Evolutionary conservation across 2,113 vertebrate species (phyloP), one percentile per base, ranked within the genome.

Genomic region (Periophthalmodon schlosseri): DNA sequence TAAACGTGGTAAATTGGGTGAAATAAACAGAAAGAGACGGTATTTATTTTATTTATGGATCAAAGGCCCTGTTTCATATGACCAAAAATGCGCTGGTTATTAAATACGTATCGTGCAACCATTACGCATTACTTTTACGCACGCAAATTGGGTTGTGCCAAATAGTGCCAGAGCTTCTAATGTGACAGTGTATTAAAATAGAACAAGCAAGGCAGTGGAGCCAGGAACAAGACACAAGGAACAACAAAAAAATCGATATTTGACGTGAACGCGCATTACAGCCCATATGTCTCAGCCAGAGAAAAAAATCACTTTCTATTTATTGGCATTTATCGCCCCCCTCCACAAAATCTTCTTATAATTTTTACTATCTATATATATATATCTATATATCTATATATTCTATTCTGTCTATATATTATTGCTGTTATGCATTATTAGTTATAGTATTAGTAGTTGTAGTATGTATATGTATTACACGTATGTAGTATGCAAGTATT

Each of bases 241-340:
- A 57, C n/a, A 57, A 60, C 21, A 73, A 65, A 52, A 50, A 57
- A 52, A 92, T 93, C 79, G 89, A 93, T 90, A 87, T 81, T 80
- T 89, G 88, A 88, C 81, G 75, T 88, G 73, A 75, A 83, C 77
- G 90, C 74, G 82, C 75, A 21, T 76, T 70, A 70, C 69, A 79
- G 75, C 70, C 80, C 84, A 79, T 52, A 61, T 83, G 74, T 85
- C 84, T 78, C 18, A 69, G 57, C 73, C 81, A 82, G 68, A 84
- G 82, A 58, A 33, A 70, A 84, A 34, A 18, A 20, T 52, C 60
- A 63, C 60, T 18, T 63, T 63, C 60, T 34, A 33, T 63, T 61
- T 85, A 61, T 63, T 78, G 61, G 70, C 74, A 88, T 88, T 85
- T 87, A 78, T 83, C 34, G 36, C 73, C 79, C 72, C 73, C 82